phyloP scores from a whole-genome alignment of 2,888 invertebrate genomes.

The Orthonevra nobilis region DNA sequence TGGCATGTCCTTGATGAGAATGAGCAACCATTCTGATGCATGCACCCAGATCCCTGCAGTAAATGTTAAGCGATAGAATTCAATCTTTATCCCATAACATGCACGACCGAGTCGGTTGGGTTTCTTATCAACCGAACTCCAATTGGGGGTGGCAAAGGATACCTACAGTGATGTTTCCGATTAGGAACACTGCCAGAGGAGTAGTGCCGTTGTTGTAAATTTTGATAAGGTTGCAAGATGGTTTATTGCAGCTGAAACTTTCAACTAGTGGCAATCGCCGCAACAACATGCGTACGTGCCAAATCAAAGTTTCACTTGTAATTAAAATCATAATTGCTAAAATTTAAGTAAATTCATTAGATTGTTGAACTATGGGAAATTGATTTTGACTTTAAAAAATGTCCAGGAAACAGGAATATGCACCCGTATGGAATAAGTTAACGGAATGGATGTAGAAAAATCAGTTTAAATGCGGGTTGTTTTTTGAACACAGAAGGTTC shows the following conservation, averaged over 20 bases:
- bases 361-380: no score
- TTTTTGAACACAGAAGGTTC: no score
- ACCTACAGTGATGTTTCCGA: neutral
- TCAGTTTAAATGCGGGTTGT: no score
- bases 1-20: slow-evolving; percentile 53
- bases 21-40: slow-evolving; percentile 25
- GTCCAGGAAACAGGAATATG: no score
- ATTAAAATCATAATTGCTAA: slow-evolving; percentile 33
- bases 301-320: neutral
- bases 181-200: slow-evolving; percentile 1
- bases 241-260: slow-evolving; percentile 4
- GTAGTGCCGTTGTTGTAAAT: neutral
- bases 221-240: slow-evolving; percentile 14
- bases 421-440: no score
- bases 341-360: no score
- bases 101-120: slow-evolving; percentile 4
- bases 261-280: neutral
- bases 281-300: slow-evolving; percentile 2
- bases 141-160: neutral
- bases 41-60: slow-evolving; percentile 20
- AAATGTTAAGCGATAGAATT: slow-evolving; percentile 31
- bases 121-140: slow-evolving; percentile 21
- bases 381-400: neutral
- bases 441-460: no score
- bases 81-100: neutral